These are phyloP conservation scores for Drosophila cognata DNA, from an alignment of 2,888 invertebrate genomes.

Conservation along the genomic window DNA sequence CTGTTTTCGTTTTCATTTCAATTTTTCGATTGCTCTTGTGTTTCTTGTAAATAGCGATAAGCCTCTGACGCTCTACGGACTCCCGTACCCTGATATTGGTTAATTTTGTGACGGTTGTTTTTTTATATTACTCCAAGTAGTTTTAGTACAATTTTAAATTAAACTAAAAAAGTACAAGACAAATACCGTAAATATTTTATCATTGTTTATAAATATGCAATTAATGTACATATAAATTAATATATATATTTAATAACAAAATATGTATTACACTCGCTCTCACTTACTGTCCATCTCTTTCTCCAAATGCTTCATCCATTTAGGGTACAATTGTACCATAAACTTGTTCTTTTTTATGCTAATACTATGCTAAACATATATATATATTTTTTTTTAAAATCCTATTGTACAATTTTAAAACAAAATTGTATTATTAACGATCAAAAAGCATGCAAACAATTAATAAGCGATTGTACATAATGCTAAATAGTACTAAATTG, in stretches of 20 bases:
- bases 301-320: not conserved
- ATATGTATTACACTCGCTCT: not conserved
- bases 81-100: not conserved
- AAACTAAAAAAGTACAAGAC: conserved; percentile 12
- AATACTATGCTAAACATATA: not conserved
- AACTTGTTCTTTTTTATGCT: not conserved
- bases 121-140: conserved; percentile 21
- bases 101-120: conserved; percentile 10
- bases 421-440: not conserved
- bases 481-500: not conserved
- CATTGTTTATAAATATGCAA: not conserved
- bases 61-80: not conserved
- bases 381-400: not conserved
- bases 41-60: conserved; percentile 41
- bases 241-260: not conserved
- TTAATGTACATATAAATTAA: not conserved
- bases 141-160: conserved; percentile 31
- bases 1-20: not conserved
- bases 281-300: not conserved
- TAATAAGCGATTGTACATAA: not conserved
- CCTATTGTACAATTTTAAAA: not conserved
- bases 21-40: conserved; percentile 6
- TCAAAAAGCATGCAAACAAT: not conserved
- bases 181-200: not conserved
- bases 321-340: not conserved